Percentiles rank a stretch among this genome's conserved stretches.
These are phyloP conservation scores for Centropus unirufus DNA, from an alignment of 2,113 vertebrate species.

Conservation along the genomic window DNA sequence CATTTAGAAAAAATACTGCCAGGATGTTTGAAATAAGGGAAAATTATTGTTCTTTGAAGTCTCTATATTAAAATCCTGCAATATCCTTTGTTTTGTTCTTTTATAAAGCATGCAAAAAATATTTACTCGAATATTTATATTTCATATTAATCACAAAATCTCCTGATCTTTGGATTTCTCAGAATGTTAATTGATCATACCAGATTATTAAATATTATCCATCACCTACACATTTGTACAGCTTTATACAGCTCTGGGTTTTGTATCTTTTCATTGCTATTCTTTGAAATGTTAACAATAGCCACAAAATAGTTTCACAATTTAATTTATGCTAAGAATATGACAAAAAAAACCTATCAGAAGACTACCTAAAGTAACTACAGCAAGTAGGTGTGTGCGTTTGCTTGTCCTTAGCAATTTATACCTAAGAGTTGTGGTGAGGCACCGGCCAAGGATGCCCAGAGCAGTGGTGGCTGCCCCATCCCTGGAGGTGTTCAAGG, in stretches of 20 bases:
- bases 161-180: neutral
- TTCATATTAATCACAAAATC: conserved; percentile 26
- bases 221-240: neutral
- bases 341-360: neutral
- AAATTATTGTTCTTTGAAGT: conserved; percentile 35
- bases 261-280: neutral
- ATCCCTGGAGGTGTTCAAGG: no score
- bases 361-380: neutral
- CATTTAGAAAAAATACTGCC: conserved; percentile 21
- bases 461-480: no score
- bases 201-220: conserved; percentile 29
- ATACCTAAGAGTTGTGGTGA: neutral
- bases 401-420: neutral
- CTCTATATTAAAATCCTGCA: neutral
- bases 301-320: neutral
- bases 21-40: conserved; percentile 40
- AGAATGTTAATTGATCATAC: conserved; percentile 36
- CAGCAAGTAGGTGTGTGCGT: neutral
- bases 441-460: no score
- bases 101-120: neutral
- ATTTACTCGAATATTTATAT: neutral
- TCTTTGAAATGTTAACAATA: neutral
- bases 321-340: neutral
- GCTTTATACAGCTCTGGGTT: neutral
- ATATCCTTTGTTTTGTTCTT: neutral